phyloP scores from a whole-genome alignment of 2,113 vertebrate species.

The Myrmecobius fasciatus region DNA sequence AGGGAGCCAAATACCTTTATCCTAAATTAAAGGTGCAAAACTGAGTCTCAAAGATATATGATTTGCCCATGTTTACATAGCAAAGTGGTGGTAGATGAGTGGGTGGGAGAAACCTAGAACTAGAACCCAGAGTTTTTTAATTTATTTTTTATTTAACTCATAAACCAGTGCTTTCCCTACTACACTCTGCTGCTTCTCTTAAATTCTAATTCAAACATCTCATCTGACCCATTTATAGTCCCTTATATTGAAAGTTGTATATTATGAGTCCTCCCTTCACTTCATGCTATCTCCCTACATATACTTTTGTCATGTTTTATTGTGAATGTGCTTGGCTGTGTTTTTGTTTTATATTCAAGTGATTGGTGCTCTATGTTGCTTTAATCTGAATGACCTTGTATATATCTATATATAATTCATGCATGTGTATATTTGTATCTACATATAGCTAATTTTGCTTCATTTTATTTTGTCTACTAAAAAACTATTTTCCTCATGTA shows the following conservation, averaged over 20 bases:
- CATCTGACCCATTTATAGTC: constrained; percentile 2
- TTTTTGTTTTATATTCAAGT: constrained; percentile 48
- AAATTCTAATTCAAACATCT: constrained; percentile 27
- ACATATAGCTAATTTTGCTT: neutral
- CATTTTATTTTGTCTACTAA: constrained; percentile 42
- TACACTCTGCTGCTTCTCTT: constrained; percentile 20
- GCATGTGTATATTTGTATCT: neutral
- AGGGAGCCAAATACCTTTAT: neutral
- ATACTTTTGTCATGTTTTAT: constrained; percentile 1
- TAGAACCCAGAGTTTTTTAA: neutral
- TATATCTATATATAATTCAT: constrained; percentile 1
- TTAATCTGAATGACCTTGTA: constrained; percentile 25
- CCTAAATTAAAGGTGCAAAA: neutral
- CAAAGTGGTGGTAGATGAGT: neutral
- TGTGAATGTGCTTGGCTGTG: constrained; percentile 7
- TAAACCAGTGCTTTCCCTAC: neutral
- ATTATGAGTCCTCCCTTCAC: neutral
- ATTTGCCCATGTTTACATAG: neutral
- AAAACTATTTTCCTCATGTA: constrained; percentile 39
- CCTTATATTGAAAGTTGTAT: neutral
- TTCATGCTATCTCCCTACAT: constrained; percentile 47
- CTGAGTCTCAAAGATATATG: neutral
- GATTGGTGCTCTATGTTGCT: constrained; percentile 38
- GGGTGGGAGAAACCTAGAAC: neutral
- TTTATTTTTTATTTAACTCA: neutral